Conservation (phyloP, 2,888 invertebrate genomes). For the Cheilosia scutellata region DNA sequence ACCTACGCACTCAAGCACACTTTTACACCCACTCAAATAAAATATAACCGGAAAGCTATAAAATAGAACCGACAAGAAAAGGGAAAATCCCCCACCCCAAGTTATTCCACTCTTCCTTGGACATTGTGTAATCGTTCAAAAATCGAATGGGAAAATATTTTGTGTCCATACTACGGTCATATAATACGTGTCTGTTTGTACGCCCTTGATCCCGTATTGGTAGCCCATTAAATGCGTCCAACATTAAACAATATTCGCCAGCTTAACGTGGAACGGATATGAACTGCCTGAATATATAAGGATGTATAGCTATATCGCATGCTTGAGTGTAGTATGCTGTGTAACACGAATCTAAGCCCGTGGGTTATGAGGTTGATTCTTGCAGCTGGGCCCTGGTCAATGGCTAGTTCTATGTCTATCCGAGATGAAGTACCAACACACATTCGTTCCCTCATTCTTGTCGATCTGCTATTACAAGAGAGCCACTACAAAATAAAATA, state of each 20-base stretch:
- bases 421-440: slow-evolving; percentile 28
- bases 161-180: slow-evolving; percentile 16
- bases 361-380: slow-evolving; percentile 55
- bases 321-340: not conserved
- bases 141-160: slow-evolving; percentile 16
- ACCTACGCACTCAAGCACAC: slow-evolving; percentile 42
- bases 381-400: slow-evolving; percentile 30
- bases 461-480: slow-evolving; percentile 28
- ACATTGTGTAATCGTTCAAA: slow-evolving; percentile 53
- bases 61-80: slow-evolving; percentile 18
- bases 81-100: slow-evolving; percentile 26
- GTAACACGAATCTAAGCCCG: slow-evolving; percentile 58
- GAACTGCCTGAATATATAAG: slow-evolving; percentile 20
- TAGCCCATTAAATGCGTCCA: slow-evolving; percentile 48
- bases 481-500: slow-evolving; percentile 22
- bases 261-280: slow-evolving; percentile 15
- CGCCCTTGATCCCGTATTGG: slow-evolving; percentile 66
- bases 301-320: not conserved
- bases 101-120: slow-evolving; percentile 27
- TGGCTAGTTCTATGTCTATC: slow-evolving; percentile 50
- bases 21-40: slow-evolving; percentile 31
- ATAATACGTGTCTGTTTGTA: slow-evolving; percentile 27
- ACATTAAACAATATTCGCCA: slow-evolving; percentile 38
- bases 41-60: slow-evolving; percentile 12
- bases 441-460: slow-evolving; percentile 5